These are phyloP conservation scores for Parnassius apollo DNA, from an alignment of 2,888 invertebrate genomes.

Conservation along the genomic window DNA sequence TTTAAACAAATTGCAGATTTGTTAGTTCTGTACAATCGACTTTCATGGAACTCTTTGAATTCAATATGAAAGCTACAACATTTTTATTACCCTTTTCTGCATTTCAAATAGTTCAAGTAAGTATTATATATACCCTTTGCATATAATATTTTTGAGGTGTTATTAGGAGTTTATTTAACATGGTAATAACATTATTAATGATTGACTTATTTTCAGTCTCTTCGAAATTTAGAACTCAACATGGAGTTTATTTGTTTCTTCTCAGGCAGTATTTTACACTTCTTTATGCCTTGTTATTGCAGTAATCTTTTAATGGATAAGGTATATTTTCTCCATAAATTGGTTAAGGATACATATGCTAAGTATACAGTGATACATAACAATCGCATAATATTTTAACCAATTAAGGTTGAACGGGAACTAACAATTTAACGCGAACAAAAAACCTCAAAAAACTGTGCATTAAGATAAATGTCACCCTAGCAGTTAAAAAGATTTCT, in stretches of 20 bases:
- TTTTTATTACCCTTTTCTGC: slow-evolving; percentile 54
- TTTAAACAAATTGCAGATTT: slow-evolving; percentile 43
- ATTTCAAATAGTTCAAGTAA: slow-evolving; percentile 57
- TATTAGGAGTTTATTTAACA: background rate
- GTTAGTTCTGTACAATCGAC: slow-evolving; percentile 40
- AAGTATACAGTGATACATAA: background rate
- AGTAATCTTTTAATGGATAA: slow-evolving; percentile 61
- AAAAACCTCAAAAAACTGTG: too few relatives aligned
- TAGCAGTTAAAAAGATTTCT: too few relatives aligned
- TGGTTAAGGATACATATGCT: background rate
- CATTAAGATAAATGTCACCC: too few relatives aligned
- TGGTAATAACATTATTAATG: too few relatives aligned
- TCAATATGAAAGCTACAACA: slow-evolving; percentile 57
- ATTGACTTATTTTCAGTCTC: slow-evolving; percentile 45
- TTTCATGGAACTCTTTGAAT: slow-evolving; percentile 54
- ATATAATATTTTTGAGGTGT: background rate
- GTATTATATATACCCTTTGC: background rate
- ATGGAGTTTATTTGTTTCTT: slow-evolving; percentile 57
- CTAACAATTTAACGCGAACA: too few relatives aligned
- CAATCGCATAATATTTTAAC: too few relatives aligned
- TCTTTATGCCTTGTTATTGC: slow-evolving; percentile 61
- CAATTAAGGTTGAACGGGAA: too few relatives aligned
- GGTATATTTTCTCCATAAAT: slow-evolving; percentile 38
- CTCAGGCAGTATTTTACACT: slow-evolving; percentile 45
- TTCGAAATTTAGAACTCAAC: slow-evolving; percentile 42